Base-by-base conservation (phyloP, 2,797 vertebrate species). In the Xiphophorus birchmanni region DNA sequence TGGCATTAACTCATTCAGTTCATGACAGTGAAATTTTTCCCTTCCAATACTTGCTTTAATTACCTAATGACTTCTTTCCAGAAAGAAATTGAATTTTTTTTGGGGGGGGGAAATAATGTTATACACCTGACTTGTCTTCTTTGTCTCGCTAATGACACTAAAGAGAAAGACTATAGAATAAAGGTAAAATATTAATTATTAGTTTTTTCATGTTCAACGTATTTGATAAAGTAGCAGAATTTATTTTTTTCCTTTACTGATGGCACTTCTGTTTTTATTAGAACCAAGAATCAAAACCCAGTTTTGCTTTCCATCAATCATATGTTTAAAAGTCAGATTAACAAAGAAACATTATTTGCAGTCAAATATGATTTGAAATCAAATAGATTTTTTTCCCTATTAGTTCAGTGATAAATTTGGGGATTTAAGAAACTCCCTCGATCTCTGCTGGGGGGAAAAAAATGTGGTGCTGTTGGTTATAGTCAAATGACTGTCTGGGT, bases 401-500 rank as follows among this genome's bases (percentile, higher is more conserved):
- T 21, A 35, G 74, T 40, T 40, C 23, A 74, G 35, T n/a, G 32
- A 54, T 52, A 48, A 52, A 54, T 13, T 18, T 50, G 42, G 23
- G 5, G 23, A 72, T 73, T 47, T 63, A 54, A 69, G 18, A 60
- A 78, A 74, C n/a, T 7, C 21, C 35, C 23, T 75, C 17, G 9
- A 17, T 78, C 67, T 67, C 45, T 45, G 26, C 45, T 35, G 21
- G 37, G 54, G 40, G 15, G 10, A 7, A 74, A 65, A 65, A 74
- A 67, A 71, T 60, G 73, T 76, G 80, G 42, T 23, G n/a, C 15
- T 45, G 13, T 79, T 1, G 10, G 56, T 35, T 11, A 3, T 56
- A 71, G 73, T 67, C 63, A 86, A 76, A 81, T 58, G 63, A 54
- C 56, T 26, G 32, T 80, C 76, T 50, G 45, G 29, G 88, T 90